These are phyloP conservation scores for Chionis minor DNA, from an alignment of 2,113 vertebrate genomes.

Conservation along the genomic window DNA sequence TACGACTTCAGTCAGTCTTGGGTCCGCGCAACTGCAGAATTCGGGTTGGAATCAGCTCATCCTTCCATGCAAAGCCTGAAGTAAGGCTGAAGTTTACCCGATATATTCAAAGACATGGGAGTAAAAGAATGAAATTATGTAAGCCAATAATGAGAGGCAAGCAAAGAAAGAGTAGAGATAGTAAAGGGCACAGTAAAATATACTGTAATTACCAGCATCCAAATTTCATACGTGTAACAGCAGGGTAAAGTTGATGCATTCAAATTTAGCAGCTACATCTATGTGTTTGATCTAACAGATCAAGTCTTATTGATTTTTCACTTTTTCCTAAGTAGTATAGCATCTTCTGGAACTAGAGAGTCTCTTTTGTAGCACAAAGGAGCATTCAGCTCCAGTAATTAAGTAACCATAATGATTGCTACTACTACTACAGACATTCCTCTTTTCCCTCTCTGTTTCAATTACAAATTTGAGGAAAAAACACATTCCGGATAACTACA, in stretches of 20 bases:
- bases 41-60: not conserved
- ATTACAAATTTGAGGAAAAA: not conserved
- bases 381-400: not conserved
- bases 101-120: not conserved
- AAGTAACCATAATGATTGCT: not conserved
- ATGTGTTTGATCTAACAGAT: not conserved
- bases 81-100: not conserved
- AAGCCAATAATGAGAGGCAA: not conserved
- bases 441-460: not conserved
- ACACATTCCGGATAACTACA: not conserved
- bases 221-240: not conserved
- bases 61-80: not conserved
- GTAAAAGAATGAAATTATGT: rapidly evolving
- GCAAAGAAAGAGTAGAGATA: not conserved
- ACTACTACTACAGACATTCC: not conserved
- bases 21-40: not conserved
- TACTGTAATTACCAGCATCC: not conserved
- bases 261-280: not conserved
- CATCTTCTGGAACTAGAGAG: not conserved
- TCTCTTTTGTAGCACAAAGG: not conserved
- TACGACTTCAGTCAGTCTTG: not conserved
- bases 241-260: not conserved
- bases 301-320: not conserved
- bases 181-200: not conserved
- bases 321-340: not conserved